A percentile compares a stretch with the other conserved stretches of the same genome.
Evolutionary conservation across 2,113 vertebrate genomes (phyloP).

Genomic region (Reinhardtius hippoglossoides): DNA sequence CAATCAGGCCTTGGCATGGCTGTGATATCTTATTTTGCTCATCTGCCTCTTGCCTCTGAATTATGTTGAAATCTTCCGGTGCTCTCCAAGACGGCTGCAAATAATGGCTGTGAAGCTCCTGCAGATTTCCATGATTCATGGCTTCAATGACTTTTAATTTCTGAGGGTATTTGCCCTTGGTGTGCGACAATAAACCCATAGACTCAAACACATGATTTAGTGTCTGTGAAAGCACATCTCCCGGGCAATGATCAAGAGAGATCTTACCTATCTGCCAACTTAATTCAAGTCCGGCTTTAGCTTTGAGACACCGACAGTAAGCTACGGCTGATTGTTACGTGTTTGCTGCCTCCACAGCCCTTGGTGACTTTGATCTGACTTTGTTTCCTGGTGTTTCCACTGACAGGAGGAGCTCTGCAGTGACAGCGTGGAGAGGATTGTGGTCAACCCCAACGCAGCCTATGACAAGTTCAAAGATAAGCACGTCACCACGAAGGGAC

Average conservation of each 20-base stretch:
- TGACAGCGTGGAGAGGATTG: slow-evolving; percentile 95
- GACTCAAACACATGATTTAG: slow-evolving; percentile 4
- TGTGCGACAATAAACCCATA: not conserved
- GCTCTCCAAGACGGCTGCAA: not conserved
- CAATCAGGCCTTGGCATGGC: not conserved
- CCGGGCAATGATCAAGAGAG: slow-evolving; percentile 28
- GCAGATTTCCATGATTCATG: slow-evolving; percentile 33
- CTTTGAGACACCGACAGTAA: slow-evolving; percentile 16
- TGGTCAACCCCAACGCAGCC: slow-evolving; percentile 97
- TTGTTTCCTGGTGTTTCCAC: slow-evolving; percentile 27
- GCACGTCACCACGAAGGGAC: slow-evolving; percentile 89
- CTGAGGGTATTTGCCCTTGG: slow-evolving; percentile 13
- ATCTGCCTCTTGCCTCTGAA: slow-evolving; percentile 20
- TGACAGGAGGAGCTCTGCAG: slow-evolving; percentile 94
- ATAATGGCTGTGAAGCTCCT: not conserved
- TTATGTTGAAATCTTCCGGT: slow-evolving; percentile 35
- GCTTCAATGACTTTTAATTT: slow-evolving; percentile 35
- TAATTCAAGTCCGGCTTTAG: slow-evolving; percentile 39
- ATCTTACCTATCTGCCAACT: slow-evolving; percentile 19
- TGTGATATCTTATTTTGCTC: not conserved
- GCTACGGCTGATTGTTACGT: slow-evolving; percentile 14
- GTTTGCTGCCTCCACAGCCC: not conserved
- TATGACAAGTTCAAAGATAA: slow-evolving; percentile 99
- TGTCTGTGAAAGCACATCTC: slow-evolving; percentile 36
- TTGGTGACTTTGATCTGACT: slow-evolving; percentile 21